Evolutionary conservation across 2,888 invertebrate genomes (phyloP).

Genomic region (Ophion slaviceki): DNA sequence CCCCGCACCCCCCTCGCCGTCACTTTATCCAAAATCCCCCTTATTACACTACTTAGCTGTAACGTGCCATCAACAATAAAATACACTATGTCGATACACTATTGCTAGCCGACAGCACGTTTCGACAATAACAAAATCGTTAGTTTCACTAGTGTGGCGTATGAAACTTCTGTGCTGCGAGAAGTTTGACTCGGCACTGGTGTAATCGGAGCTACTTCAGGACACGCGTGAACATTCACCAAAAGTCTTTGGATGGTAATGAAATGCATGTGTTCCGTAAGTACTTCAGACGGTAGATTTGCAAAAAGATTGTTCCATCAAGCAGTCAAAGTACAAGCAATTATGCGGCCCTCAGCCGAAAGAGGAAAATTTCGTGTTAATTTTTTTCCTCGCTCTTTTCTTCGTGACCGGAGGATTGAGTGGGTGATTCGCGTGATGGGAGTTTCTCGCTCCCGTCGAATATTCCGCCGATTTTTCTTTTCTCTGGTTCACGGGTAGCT

Average conservation of each 20-base stretch:
- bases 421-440: slow-evolving; percentile 64
- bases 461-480: slow-evolving; percentile 59
- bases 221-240: neutral
- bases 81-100: slow-evolving; percentile 12
- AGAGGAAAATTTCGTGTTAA: slow-evolving; percentile 47
- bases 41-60: no score
- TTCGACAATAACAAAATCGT: slow-evolving; percentile 14
- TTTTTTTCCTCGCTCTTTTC: slow-evolving; percentile 35
- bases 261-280: slow-evolving; percentile 5
- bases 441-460: slow-evolving; percentile 51
- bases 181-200: no score
- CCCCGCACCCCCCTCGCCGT: no score
- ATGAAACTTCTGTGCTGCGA: no score
- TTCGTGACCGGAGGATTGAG: slow-evolving; percentile 61
- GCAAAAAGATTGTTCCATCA: slow-evolving; percentile 44
- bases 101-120: slow-evolving; percentile 14
- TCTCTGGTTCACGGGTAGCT: slow-evolving; percentile 37
- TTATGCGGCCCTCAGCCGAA: slow-evolving; percentile 37
- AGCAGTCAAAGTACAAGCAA: slow-evolving; percentile 45
- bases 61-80: no score
- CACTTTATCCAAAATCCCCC: no score
- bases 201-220: no score
- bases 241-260: neutral
- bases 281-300: slow-evolving; percentile 23
- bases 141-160: neutral